These are phyloP conservation scores for Mus spretus DNA, from an alignment of 2,797 vertebrate species.

Conservation along the genomic window DNA sequence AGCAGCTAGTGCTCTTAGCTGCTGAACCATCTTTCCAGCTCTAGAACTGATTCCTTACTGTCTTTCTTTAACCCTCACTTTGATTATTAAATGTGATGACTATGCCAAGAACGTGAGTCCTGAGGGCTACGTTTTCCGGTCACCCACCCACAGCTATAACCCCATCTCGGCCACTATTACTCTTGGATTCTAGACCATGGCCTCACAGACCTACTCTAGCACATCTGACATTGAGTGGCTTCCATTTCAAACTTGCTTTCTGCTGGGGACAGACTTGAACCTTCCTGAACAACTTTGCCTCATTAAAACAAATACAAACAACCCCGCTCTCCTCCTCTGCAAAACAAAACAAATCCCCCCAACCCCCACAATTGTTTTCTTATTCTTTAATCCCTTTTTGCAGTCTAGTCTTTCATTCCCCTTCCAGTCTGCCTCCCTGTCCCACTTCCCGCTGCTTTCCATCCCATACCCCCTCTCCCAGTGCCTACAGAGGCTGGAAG, in stretches of 20 bases:
- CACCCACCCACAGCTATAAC: not conserved
- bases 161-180: not conserved
- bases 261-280: not conserved
- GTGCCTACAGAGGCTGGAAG: not conserved
- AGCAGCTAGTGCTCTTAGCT: no score
- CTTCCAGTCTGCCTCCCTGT: no score
- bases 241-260: not conserved
- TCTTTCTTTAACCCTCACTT: not conserved
- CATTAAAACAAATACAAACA: not conserved
- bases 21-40: no score
- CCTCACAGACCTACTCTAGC: not conserved
- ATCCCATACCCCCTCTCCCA: not conserved
- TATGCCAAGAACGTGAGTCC: not conserved
- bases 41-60: not conserved
- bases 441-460: no score
- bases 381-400: no score
- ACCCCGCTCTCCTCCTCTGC: no score
- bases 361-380: no score
- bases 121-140: not conserved
- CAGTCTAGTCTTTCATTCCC: no score
- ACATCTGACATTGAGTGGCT: not conserved
- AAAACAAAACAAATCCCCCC: not conserved
- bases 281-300: constrained; percentile 36
- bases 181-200: not conserved
- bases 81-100: not conserved